A percentile compares a stretch with the other conserved stretches of the same genome.
Conservation (phyloP, 23 tunicate species). For the Ciona savignyi region DNA sequence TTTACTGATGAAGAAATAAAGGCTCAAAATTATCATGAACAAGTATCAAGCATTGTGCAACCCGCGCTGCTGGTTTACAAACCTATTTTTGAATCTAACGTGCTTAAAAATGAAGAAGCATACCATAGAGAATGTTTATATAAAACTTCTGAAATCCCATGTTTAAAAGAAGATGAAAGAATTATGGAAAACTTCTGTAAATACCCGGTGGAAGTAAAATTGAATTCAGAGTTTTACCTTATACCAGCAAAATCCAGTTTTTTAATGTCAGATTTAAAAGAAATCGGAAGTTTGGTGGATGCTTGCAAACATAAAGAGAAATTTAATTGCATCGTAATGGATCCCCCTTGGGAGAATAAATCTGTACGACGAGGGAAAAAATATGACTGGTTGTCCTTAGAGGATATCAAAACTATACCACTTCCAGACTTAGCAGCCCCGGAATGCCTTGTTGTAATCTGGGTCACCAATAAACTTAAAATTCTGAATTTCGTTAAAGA, state of each 20-base stretch:
- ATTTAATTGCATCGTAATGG: conserved; percentile 56
- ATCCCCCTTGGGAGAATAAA: conserved; percentile 94
- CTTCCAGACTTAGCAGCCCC: conserved; percentile 17
- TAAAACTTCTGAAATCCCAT: background rate
- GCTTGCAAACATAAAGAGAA: conserved; percentile 38
- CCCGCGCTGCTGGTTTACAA: background rate
- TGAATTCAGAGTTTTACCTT: conserved; percentile 6
- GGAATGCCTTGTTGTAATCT: conserved; percentile 35
- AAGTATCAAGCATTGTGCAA: background rate
- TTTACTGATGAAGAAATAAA: background rate
- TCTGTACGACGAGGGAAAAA: conserved; percentile 75
- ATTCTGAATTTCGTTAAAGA: conserved; percentile 46
- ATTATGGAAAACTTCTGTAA: too few species aligned
- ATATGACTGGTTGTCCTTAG: conserved; percentile 48
- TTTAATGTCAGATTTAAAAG: conserved; percentile 35
- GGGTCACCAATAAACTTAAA: conserved; percentile 86
- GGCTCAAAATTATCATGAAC: background rate
- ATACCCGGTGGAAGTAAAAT: background rate
- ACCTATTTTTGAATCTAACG: background rate
- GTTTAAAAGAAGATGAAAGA: background rate
- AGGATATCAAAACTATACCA: conserved; percentile 27
- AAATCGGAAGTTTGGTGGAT: conserved; percentile 19
- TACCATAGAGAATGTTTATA: too few species aligned
- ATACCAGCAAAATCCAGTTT: conserved; percentile 52
- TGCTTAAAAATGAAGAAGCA: background rate